phyloP scores from a whole-genome alignment of 2,113 vertebrate genomes.

The Eudyptes chrysolophus region DNA sequence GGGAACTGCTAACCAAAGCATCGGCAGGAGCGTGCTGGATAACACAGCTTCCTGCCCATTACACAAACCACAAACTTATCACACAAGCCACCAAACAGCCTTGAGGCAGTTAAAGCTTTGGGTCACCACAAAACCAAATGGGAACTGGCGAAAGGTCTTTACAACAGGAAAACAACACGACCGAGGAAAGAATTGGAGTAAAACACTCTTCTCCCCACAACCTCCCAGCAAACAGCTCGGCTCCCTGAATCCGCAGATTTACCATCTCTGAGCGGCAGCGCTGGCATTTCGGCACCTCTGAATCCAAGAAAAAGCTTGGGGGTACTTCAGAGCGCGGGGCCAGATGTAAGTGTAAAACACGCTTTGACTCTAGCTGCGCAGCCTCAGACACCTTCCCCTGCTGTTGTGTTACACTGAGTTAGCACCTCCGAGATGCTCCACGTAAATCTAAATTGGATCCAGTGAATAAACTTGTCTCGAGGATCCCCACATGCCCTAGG shows the following conservation, averaged over 20 bases:
- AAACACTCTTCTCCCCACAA: neutral
- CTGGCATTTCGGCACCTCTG: neutral
- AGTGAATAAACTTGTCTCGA: neutral
- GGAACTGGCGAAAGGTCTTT: neutral
- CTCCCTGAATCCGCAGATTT: neutral
- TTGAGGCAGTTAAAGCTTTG: neutral
- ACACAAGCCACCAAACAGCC: neutral
- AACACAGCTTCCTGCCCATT: neutral
- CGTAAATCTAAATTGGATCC: accelerated
- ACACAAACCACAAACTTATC: neutral
- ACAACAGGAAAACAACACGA: neutral
- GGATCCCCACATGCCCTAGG: neutral
- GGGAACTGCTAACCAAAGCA: neutral
- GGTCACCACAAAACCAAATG: neutral
- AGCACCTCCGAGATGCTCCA: neutral
- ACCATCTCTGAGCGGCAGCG: neutral
- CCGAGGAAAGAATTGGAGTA: neutral
- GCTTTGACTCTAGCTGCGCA: neutral
- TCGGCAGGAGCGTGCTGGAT: neutral
- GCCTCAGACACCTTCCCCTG: neutral
- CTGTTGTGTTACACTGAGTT: accelerated
- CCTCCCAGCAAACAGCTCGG: neutral
- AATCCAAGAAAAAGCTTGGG: neutral
- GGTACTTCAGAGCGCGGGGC: neutral
- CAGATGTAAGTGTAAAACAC: accelerated